phyloP scores from a whole-genome alignment of 2,888 invertebrate genomes.

The Andrena flavipes region DNA sequence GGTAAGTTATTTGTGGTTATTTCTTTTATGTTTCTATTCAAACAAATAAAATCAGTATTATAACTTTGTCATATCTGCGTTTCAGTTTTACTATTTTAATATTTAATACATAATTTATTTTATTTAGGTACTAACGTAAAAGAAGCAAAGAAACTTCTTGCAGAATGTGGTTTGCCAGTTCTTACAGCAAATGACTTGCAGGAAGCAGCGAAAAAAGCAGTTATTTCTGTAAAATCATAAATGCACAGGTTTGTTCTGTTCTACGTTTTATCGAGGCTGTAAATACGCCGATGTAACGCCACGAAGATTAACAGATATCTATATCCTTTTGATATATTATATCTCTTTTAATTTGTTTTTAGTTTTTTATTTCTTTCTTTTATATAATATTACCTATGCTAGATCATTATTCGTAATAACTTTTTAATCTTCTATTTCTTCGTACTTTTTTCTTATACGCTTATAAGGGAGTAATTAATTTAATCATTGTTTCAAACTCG shows the following conservation, averaged over 20 bases:
- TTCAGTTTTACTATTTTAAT: not conserved
- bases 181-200: conserved; percentile 94
- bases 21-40: not conserved
- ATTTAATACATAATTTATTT: conserved; percentile 37
- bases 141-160: conserved; percentile 93
- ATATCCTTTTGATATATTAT: not conserved
- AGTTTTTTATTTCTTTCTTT: not conserved
- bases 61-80: conserved; percentile 2
- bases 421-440: not conserved
- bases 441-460: not conserved
- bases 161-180: conserved; percentile 93
- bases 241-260: conserved; percentile 1
- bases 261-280: conserved; percentile 47
- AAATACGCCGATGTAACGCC: conserved; percentile 21
- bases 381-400: not conserved
- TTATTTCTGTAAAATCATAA: conserved; percentile 82
- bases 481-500: not conserved
- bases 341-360: not conserved
- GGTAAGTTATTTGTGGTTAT: conserved; percentile 86
- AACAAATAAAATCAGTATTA: not conserved
- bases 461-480: not conserved
- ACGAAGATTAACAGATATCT: not conserved
- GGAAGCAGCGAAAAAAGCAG: conserved; percentile 96
- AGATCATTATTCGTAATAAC: conserved; percentile 3
- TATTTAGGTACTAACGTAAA: conserved; percentile 92